Conservation (phyloP, 2,797 vertebrate genomes). For the Harpagifer antarcticus region DNA sequence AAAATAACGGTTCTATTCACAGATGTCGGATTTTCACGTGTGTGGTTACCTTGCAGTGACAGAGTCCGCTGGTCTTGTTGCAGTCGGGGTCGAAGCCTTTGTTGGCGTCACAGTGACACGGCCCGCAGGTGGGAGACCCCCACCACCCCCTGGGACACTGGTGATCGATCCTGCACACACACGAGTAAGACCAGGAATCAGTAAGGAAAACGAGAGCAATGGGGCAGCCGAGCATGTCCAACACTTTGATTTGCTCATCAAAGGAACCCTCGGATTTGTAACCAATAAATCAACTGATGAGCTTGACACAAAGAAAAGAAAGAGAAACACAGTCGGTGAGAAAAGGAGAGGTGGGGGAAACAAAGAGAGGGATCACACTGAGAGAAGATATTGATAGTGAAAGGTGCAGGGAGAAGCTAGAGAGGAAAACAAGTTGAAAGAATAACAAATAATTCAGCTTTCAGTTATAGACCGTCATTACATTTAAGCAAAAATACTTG, state of each 20-base stretch:
- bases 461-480: background rate
- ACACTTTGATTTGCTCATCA: background rate
- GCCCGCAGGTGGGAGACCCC: constrained; percentile 95
- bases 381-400: constrained; percentile 1
- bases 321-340: constrained; percentile 1
- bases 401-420: background rate
- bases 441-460: background rate
- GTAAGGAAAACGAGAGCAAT: background rate
- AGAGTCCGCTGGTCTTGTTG: constrained; percentile 96
- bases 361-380: background rate
- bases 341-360: constrained; percentile 1
- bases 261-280: constrained; percentile 6
- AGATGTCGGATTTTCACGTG: background rate
- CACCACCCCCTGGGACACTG: constrained; percentile 98
- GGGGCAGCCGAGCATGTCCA: background rate
- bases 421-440: background rate
- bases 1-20: background rate
- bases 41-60: constrained; percentile 94
- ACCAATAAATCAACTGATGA: background rate
- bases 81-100: constrained; percentile 97
- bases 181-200: constrained; percentile 20
- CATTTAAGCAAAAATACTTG: background rate
- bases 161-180: constrained; percentile 90
- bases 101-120: constrained; percentile 93
- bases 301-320: constrained; percentile 12